phyloP scores from a whole-genome alignment of 1,140 invertebrate species.

The Pararge aegeria region DNA sequence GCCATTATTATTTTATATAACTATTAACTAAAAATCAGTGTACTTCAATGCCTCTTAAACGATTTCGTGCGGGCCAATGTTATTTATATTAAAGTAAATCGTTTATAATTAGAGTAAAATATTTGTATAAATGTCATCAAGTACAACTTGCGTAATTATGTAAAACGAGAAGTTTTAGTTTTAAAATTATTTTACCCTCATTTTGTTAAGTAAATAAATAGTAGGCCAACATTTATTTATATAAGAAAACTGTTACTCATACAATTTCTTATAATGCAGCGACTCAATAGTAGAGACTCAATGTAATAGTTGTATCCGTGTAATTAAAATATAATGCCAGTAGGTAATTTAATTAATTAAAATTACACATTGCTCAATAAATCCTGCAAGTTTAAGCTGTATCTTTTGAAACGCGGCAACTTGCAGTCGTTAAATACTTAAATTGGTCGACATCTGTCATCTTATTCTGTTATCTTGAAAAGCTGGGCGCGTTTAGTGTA shows the following conservation, averaged over 20 bases:
- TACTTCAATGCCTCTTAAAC: constrained; percentile 28
- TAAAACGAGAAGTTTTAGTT: constrained; percentile 16
- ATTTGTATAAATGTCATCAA: constrained; percentile 18
- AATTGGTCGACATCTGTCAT: too few species aligned
- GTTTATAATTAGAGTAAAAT: constrained; percentile 13
- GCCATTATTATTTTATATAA: constrained; percentile 8
- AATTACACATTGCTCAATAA: too few species aligned
- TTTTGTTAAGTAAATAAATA: neutral
- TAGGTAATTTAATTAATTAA: constrained; percentile 13
- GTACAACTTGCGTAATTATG: constrained; percentile 22
- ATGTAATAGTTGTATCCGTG: neutral
- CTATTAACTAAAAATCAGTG: neutral
- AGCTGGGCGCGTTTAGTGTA: too few species aligned
- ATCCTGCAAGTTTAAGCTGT: too few species aligned
- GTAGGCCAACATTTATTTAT: constrained; percentile 13
- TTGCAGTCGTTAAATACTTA: too few species aligned
- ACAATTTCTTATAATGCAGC: constrained; percentile 3
- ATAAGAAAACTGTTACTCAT: neutral
- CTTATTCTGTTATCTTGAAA: too few species aligned
- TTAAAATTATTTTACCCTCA: constrained; percentile 7
- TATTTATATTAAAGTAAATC: constrained; percentile 30
- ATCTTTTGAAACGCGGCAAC: too few species aligned
- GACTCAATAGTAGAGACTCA: constrained; percentile 2
- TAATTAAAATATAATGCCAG: constrained; percentile 12
- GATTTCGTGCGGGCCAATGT: constrained; percentile 37